A percentile compares a stretch with the other conserved stretches of the same genome.
phyloP scores from a whole-genome alignment of 2,797 vertebrate species.

The Acrocephalus scirpaceus region DNA sequence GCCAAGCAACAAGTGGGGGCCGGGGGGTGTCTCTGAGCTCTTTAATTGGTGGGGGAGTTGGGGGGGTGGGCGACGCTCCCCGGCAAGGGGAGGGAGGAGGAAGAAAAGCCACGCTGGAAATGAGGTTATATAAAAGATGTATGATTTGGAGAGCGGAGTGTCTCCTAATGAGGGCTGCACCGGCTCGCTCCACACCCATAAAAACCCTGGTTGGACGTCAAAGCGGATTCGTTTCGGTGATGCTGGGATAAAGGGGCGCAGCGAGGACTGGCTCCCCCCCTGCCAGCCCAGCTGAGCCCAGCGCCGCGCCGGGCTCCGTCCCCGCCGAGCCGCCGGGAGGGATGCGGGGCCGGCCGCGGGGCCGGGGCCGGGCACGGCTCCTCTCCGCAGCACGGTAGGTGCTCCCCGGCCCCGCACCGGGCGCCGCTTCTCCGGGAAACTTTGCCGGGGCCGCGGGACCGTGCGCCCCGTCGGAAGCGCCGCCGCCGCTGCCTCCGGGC shows the following conservation, averaged over 20 bases:
- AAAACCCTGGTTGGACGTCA: slow-evolving; percentile 80
- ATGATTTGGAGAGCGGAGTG: slow-evolving; percentile 69
- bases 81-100: background rate
- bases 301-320: slow-evolving; percentile 68
- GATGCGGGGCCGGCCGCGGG: slow-evolving; percentile 9
- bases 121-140: slow-evolving; percentile 82
- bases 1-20: slow-evolving; percentile 7
- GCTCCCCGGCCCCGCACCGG: background rate
- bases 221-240: slow-evolving; percentile 76
- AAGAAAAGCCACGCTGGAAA: slow-evolving; percentile 64
- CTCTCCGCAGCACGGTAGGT: slow-evolving; percentile 32
- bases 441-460: background rate
- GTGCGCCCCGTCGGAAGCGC: background rate
- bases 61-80: background rate
- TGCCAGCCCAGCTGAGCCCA: slow-evolving; percentile 75
- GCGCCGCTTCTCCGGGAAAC: background rate
- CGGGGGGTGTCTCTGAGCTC: background rate
- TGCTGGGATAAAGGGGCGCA: slow-evolving; percentile 81
- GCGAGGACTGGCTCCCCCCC: slow-evolving; percentile 81
- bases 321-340: slow-evolving; percentile 33
- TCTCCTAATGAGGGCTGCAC: slow-evolving; percentile 78
- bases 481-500: background rate
- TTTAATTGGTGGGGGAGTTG: slow-evolving; percentile 4
- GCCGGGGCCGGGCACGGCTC: background rate
- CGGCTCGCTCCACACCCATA: slow-evolving; percentile 78